Conservation (phyloP, 2,888 invertebrate genomes). For the Dolomedes plantarius region DNA sequence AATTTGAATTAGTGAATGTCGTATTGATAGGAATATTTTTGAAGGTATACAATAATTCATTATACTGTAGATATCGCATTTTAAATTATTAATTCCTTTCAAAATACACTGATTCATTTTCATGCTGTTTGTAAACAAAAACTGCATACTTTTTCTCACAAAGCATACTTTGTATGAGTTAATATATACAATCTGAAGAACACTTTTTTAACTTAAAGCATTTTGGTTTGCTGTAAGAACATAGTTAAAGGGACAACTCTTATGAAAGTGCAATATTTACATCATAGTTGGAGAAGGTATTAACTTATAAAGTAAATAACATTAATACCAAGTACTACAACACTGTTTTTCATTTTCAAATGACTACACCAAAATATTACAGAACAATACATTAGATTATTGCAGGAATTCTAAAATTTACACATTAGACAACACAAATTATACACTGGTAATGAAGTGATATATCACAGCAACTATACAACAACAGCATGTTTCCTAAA, state of each 20-base stretch:
- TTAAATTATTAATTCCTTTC: no score
- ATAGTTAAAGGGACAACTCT: not conserved
- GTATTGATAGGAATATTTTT: not conserved
- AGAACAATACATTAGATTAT: constrained; percentile 37
- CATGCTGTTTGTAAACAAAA: no score
- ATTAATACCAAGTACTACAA: constrained; percentile 22
- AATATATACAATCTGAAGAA: no score
- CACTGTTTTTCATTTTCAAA: constrained; percentile 48
- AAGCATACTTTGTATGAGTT: no score
- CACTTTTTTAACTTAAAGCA: not conserved
- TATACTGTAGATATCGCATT: no score
- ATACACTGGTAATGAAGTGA: constrained; percentile 51
- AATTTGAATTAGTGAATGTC: not conserved
- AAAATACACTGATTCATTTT: no score
- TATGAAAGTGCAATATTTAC: not conserved
- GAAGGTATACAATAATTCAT: no score
- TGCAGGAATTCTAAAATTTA: constrained; percentile 43
- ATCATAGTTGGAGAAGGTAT: not conserved
- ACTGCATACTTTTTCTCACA: no score
- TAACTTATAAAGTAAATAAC: constrained; percentile 26
- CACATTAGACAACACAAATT: constrained; percentile 36
- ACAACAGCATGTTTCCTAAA: constrained; percentile 38
- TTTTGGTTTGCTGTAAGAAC: not conserved
- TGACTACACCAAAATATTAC: constrained; percentile 39
- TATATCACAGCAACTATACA: constrained; percentile 68